Evolutionary conservation across 53 echinoderm and acorn worm genomes (phyloP), one percentile per base, ranked within the genome.

Genomic region (Henricia sp.): DNA sequence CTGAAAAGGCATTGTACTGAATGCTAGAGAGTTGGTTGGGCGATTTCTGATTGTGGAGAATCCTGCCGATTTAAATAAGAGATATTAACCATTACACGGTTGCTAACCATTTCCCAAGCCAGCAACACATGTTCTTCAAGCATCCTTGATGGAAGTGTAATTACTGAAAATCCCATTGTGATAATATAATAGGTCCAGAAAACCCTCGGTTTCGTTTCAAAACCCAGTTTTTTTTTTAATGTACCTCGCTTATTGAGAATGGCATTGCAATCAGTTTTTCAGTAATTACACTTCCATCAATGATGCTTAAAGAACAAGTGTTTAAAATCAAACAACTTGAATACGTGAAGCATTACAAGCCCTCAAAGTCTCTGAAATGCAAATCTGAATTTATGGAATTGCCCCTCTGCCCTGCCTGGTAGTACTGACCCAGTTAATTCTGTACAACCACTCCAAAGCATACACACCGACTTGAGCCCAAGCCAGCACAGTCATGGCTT

Each of bases 1-100:
- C 89, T 1, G 67, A 55, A 69, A 96, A 96, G 20, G 96, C 93
- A 89, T 96, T 93, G 76, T 93, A 89, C 26, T n/a, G 65, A 42
- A 96, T 93, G 16, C 84, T 85, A 14, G 88, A 71, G 85, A 95
- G 59, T 83, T 93, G 87, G 46, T 65, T 80, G 19, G 77, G 87
- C 25, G 69, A 39, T 55, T 85, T 77, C 66, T 96, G 96, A 56
- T 78, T 83, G 57, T 96, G 93, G 14, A 96, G 62, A 24, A 87
- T 70, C 55, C 96, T 96, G 85, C 24, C 51, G 66, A 58, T 44
- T 37, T 24, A 56, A 64, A 30, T 37, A 24, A 41, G 23, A 54
- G 1, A 21, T 16, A 24, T 4, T 13, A 2, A 17, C 23, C 26
- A 26, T 33, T 19, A 16, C 53, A 27, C 21, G 9, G 3, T 16